Conservation (phyloP, 2,888 invertebrate genomes). For the Spisula subtruncata region DNA sequence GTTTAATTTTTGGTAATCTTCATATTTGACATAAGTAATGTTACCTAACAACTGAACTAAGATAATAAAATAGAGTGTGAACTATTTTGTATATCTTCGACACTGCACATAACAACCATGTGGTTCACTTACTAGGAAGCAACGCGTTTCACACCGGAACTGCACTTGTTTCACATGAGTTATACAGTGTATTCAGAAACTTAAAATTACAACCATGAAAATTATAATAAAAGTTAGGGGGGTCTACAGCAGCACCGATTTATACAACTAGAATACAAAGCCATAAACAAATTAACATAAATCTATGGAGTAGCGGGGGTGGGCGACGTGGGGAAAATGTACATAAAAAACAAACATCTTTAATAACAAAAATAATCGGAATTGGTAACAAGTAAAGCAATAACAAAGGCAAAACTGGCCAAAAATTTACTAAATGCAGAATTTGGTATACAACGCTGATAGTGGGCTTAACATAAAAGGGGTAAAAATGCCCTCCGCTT, state of each 20-base stretch:
- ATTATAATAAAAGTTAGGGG: background rate
- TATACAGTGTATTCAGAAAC: background rate
- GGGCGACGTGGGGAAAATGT: background rate
- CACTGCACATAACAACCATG: no score
- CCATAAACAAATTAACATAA: background rate
- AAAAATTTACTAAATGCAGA: conserved; percentile 19
- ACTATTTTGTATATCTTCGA: no score
- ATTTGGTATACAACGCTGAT: conserved; percentile 12
- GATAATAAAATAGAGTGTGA: no score
- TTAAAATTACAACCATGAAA: background rate
- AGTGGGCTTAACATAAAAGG: background rate
- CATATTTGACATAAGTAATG: no score
- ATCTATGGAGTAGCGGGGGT: background rate
- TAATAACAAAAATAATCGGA: background rate
- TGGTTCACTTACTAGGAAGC: no score
- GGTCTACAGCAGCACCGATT: no score
- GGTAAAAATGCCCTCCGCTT: background rate
- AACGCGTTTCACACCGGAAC: no score
- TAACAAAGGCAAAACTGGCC: conserved; percentile 23
- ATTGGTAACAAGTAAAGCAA: background rate
- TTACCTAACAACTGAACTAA: no score
- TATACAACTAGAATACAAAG: background rate
- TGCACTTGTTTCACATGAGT: no score
- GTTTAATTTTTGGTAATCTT: no score
- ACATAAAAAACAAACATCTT: background rate